These are phyloP conservation scores for Chauna torquata DNA, from an alignment of 2,113 vertebrate genomes.

Conservation along the genomic window DNA sequence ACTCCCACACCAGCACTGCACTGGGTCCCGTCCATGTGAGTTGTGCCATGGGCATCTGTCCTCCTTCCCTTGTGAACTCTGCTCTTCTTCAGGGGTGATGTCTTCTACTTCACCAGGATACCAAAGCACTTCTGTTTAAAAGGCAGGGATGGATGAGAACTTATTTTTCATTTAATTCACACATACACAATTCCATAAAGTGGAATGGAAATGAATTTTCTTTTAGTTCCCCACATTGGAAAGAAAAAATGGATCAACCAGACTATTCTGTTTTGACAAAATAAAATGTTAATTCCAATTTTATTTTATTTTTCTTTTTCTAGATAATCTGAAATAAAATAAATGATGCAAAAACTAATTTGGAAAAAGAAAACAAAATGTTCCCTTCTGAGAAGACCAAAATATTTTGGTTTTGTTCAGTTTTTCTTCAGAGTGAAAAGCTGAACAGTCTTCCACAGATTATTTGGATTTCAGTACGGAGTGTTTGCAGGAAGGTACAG, in stretches of 20 bases:
- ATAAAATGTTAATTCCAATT: not conserved
- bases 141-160: not conserved
- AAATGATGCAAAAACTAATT: not conserved
- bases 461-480: not conserved
- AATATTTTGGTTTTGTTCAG: not conserved
- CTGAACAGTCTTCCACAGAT: not conserved
- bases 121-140: not conserved
- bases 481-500: not conserved
- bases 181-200: not conserved
- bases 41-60: not conserved
- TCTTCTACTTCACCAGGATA: not conserved
- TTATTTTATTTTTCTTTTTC: not conserved
- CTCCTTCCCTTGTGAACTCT: not conserved
- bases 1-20: rapidly evolving
- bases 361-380: not conserved
- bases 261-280: not conserved
- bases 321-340: not conserved
- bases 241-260: not conserved
- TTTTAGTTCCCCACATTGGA: not conserved
- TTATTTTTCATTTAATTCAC: not conserved
- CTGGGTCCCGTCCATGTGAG: not conserved
- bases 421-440: not conserved
- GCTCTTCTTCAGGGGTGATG: not conserved
- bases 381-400: not conserved
- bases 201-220: not conserved